Evolutionary conservation across 1,140 invertebrate genomes (phyloP), one percentile per base, ranked within the genome.

Genomic region (Nasonia vitripennis): DNA sequence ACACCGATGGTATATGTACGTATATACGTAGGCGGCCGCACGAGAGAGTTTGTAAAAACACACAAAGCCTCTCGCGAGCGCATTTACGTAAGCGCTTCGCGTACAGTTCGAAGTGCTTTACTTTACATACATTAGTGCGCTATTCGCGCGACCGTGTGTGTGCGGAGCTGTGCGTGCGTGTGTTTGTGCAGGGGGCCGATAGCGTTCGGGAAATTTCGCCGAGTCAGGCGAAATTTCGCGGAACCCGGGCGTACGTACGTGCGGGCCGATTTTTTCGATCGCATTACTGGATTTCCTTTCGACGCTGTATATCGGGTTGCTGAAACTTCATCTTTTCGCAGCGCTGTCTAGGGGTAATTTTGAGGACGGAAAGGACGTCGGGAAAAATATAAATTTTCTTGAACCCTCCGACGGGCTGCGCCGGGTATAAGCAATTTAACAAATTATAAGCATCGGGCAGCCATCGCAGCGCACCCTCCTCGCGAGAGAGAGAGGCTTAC

Each of bases 71-170:
- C 55, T 51, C 84, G 71, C 31, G 75, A 75, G 83, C 45, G 71
- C 85, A 83, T 86, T 86, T 86, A 78, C 79, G 85, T 86, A 86
- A 86, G 85, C 85, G 75, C 78, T 78, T 7, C 74, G 85, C 80
- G 84, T 85, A 81, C 78, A 23, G 78, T 81, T 81, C 78, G 80
- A 86, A 86, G 85, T 86, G 81, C 85, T 86, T 86, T 86, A 83
- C 70, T 86, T 86, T 86, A 41, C 85, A 86, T 86, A 86, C 37
- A 86, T 86, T 86, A 86, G 80, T 83, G 75, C 17, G 55, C 34
- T 79, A 70, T 78, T 86, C 41, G 27, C 17, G 23, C n/a, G 20
- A 12, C 9, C 2, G n/a, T 51, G 37, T 48, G 41, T 12, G 41
- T 67, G 23, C 62, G 20, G 27, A 6, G 4, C 11, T 83, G 70